Conservation (phyloP, 2,113 vertebrate species). For the Chaetorhynchus papuensis region DNA sequence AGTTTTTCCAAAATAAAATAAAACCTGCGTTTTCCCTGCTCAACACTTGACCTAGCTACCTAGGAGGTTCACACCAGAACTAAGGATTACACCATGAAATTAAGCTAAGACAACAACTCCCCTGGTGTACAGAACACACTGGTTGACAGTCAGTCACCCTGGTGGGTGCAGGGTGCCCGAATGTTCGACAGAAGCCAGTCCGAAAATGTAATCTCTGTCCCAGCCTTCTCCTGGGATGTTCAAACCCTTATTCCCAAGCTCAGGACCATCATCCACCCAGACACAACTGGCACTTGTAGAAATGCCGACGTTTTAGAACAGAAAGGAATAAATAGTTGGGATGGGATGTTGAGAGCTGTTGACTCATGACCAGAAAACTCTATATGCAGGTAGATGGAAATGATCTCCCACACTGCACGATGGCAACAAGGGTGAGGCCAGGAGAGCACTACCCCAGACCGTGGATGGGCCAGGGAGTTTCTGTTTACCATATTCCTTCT, state of each 20-base stretch:
- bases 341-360: neutral
- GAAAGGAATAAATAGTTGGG: neutral
- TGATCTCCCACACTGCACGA: neutral
- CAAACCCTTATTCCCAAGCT: neutral
- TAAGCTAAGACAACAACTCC: neutral
- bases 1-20: neutral
- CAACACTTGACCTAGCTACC: neutral
- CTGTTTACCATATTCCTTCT: neutral
- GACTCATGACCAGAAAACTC: neutral
- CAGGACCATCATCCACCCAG: neutral
- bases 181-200: neutral
- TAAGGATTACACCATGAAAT: neutral
- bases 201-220: neutral
- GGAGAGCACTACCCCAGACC: neutral
- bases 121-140: neutral
- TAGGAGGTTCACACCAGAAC: neutral
- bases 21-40: neutral
- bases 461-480: neutral
- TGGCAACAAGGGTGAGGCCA: neutral
- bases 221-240: neutral
- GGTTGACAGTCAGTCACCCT: neutral
- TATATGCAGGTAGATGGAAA: neutral
- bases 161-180: fast-evolving
- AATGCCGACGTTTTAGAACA: neutral
- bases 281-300: neutral